These are phyloP conservation scores for Metopia argyrocephala DNA, from an alignment of 2,888 invertebrate genomes.

Conservation along the genomic window DNA sequence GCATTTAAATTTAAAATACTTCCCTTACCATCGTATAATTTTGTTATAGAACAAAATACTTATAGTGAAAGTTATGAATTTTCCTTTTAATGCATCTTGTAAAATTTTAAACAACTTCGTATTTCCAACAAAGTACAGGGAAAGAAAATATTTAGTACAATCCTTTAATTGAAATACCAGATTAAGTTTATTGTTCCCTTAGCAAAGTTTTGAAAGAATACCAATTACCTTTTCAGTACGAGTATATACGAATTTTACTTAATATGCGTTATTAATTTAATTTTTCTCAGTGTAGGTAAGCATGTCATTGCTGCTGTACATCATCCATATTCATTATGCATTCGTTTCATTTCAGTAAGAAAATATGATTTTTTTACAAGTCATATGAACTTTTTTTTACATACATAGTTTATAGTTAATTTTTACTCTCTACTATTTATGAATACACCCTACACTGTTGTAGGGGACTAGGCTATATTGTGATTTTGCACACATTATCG, in stretches of 20 bases:
- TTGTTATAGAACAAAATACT: constrained; percentile 50
- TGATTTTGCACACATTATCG: too few species aligned
- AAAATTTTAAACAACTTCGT: not conserved
- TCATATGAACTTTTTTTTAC: not conserved
- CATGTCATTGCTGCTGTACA: not conserved
- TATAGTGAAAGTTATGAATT: constrained; percentile 58
- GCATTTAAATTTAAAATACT: too few species aligned
- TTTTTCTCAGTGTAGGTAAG: not conserved
- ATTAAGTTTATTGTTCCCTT: too few species aligned
- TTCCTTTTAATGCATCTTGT: constrained; percentile 60
- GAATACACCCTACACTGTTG: too few species aligned
- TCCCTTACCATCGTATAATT: too few species aligned
- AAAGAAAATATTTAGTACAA: not conserved
- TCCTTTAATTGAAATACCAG: too few species aligned
- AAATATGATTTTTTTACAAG: not conserved
- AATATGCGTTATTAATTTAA: not conserved
- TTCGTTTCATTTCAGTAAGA: not conserved
- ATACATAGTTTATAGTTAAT: not conserved
- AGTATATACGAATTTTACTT: too few species aligned
- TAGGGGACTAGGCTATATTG: too few species aligned
- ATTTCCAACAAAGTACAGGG: not conserved
- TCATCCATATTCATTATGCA: not conserved
- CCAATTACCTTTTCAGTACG: too few species aligned
- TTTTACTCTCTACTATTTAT: not conserved
- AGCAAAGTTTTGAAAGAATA: too few species aligned